Evolutionary conservation across 2,113 vertebrate genomes (phyloP).

Genomic region (Microtus pennsylvanicus): DNA sequence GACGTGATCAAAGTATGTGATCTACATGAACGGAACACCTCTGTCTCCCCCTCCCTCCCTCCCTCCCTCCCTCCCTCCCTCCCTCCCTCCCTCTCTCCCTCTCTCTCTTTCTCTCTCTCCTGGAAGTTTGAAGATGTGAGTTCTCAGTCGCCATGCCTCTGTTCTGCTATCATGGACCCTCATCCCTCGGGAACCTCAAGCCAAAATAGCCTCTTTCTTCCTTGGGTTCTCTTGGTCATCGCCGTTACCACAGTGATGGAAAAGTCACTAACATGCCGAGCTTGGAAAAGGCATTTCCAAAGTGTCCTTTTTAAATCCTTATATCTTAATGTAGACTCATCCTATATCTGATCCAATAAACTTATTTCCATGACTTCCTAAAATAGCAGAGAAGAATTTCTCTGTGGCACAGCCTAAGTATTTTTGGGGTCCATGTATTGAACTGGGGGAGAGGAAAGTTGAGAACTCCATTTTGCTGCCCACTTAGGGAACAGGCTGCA

Average conservation of each 20-base stretch:
- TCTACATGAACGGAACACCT: too few species aligned
- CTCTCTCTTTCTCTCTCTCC: neutral
- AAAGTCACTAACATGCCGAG: neutral
- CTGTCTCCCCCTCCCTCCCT: too few species aligned
- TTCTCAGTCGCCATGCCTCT: neutral
- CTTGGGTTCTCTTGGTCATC: neutral
- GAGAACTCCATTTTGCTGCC: neutral
- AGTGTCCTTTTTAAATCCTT: neutral
- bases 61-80: accelerated
- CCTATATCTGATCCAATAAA: neutral
- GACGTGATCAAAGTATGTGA: neutral
- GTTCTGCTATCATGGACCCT: neutral
- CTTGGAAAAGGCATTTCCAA: neutral
- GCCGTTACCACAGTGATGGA: neutral
- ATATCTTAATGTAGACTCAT: neutral
- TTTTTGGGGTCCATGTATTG: accelerated
- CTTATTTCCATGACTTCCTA: neutral
- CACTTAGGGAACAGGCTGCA: neutral
- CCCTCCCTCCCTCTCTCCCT: too few species aligned
- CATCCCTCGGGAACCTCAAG: neutral
- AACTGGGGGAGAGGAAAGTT: too few species aligned
- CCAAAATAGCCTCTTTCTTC: neutral
- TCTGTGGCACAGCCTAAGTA: neutral
- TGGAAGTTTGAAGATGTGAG: neutral
- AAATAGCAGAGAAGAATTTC: neutral